These are phyloP conservation scores for Pygocentrus nattereri DNA, from an alignment of 2,797 vertebrate species.

Conservation along the genomic window DNA sequence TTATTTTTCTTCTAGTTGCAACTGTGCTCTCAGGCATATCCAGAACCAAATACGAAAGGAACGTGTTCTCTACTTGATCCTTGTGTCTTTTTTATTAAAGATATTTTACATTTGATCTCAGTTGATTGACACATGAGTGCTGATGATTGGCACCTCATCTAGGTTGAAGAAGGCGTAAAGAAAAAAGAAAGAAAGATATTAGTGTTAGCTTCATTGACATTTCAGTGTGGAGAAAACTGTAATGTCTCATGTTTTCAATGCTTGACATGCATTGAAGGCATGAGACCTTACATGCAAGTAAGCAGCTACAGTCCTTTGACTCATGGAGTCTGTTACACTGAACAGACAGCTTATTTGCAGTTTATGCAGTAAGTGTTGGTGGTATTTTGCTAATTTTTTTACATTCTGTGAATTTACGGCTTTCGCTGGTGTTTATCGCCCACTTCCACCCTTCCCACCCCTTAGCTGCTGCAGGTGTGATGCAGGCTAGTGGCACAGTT, in stretches of 20 bases:
- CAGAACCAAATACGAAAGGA: neutral
- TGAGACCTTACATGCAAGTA: too few relatives aligned
- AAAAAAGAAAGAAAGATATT: neutral
- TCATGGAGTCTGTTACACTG: too few relatives aligned
- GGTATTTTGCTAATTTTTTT: constrained; percentile 9
- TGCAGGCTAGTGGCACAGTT: constrained; percentile 64
- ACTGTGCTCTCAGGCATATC: neutral
- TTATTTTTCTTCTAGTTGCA: neutral
- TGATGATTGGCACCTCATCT: neutral
- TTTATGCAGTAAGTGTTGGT: neutral
- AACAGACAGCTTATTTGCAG: neutral
- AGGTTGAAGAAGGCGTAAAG: too few relatives aligned
- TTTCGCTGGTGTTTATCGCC: neutral
- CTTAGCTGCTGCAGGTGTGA: neutral
- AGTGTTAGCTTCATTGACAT: neutral
- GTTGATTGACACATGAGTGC: too few relatives aligned
- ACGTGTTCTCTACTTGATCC: neutral
- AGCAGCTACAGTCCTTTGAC: neutral
- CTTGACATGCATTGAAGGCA: neutral
- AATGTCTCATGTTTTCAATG: neutral
- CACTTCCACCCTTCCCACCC: neutral
- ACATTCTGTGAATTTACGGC: neutral
- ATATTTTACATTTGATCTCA: neutral
- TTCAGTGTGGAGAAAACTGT: neutral
- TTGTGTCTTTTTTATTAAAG: neutral